Conservation (phyloP, 1,140 invertebrate genomes). For the Manduca sexta region DNA sequence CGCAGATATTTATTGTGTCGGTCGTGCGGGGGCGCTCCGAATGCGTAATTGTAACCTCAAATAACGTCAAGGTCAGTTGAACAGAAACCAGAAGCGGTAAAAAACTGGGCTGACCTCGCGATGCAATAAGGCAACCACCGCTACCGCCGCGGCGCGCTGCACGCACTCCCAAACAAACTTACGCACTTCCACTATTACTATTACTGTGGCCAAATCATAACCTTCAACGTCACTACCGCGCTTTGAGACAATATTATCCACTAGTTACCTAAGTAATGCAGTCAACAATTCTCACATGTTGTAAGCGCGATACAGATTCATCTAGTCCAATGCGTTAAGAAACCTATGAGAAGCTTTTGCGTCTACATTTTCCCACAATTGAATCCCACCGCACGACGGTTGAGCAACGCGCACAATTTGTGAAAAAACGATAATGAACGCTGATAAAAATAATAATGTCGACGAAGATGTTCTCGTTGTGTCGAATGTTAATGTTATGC, state of each 20-base stretch:
- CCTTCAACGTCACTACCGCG: no score
- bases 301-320: conserved; percentile 1
- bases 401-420: conserved; percentile 25
- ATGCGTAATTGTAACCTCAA: conserved; percentile 49
- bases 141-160: not conserved
- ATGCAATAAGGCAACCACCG: conserved; percentile 36
- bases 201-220: no score
- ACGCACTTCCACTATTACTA: no score
- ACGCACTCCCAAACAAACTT: no score
- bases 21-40: conserved; percentile 24
- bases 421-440: conserved; percentile 15
- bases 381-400: conserved; percentile 21
- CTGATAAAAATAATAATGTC: conserved; percentile 1
- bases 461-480: conserved; percentile 5
- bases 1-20: conserved; percentile 26
- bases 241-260: no score
- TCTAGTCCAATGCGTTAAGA: conserved; percentile 14
- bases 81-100: conserved; percentile 51
- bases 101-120: conserved; percentile 49
- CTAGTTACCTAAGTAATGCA: no score
- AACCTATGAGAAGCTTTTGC: conserved; percentile 27
- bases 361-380: conserved; percentile 38
- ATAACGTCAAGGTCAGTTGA: conserved; percentile 41
- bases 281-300: no score
- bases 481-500: conserved; percentile 22